Percentiles rank a stretch among this genome's conserved stretches.
Conservation (phyloP, 1,140 invertebrate genomes). For the Pseudachorutes palmiensis region DNA sequence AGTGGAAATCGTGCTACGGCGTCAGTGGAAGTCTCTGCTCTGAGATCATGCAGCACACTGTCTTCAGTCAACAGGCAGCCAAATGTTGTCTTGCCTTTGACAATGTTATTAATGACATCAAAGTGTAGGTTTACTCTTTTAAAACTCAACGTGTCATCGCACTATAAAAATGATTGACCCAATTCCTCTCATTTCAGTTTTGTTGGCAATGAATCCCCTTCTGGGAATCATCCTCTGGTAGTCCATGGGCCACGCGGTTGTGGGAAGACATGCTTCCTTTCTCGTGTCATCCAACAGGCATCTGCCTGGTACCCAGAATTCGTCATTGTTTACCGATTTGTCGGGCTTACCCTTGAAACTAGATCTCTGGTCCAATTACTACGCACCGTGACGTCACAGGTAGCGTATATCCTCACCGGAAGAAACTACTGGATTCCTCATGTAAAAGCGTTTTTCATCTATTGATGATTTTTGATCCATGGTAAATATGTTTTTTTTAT, state of each 20-base stretch:
- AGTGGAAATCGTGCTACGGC: conserved; percentile 46
- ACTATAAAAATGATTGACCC: too few species aligned
- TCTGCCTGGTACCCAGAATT: conserved; percentile 60
- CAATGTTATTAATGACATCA: conserved; percentile 54
- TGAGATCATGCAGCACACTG: conserved; percentile 58
- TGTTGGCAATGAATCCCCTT: conserved; percentile 47
- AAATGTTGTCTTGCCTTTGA: conserved; percentile 56
- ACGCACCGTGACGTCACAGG: conserved; percentile 58
- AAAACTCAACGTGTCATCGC: too few species aligned
- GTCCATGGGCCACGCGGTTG: conserved; percentile 67
- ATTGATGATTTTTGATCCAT: neutral
- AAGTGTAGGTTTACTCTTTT: conserved; percentile 47
- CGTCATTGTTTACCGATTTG: conserved; percentile 53
- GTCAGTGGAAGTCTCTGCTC: conserved; percentile 52
- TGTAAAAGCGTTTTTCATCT: conserved; percentile 49
- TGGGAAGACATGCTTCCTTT: conserved; percentile 51
- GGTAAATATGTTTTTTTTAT: neutral
- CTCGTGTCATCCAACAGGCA: conserved; percentile 57
- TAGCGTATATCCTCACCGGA: conserved; percentile 51
- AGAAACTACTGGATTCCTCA: conserved; percentile 52
- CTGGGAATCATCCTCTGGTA: conserved; percentile 53
- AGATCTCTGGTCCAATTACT: conserved; percentile 57
- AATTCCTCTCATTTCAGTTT: conserved; percentile 3
- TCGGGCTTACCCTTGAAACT: conserved; percentile 58
- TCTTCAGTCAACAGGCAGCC: conserved; percentile 55